A percentile compares a stretch with the other conserved stretches of the same genome.
phyloP scores from a whole-genome alignment of 2,113 vertebrate genomes.

The Egretta garzetta region DNA sequence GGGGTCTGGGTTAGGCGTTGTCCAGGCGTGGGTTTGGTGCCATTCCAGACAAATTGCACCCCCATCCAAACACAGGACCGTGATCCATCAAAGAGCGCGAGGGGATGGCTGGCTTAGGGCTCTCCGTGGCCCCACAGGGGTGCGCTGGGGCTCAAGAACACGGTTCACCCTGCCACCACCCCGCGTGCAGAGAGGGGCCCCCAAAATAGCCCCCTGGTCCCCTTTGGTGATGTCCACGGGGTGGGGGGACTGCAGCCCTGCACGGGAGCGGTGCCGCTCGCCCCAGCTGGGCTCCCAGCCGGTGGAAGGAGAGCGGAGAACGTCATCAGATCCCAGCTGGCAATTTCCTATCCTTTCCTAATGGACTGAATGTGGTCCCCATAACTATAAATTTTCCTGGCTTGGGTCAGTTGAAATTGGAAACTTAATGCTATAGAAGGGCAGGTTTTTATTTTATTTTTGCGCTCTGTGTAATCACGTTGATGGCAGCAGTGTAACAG shows the following conservation, averaged over 20 bases:
- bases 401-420: neutral
- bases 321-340: slow-evolving; percentile 6
- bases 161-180: neutral
- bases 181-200: rapidly evolving
- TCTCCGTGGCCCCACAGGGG: neutral
- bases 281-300: neutral
- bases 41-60: neutral
- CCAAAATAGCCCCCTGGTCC: neutral
- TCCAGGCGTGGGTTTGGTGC: neutral
- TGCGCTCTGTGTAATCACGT: neutral
- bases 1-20: neutral
- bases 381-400: neutral
- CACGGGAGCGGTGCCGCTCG: neutral
- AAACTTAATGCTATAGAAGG: neutral
- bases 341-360: neutral
- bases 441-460: neutral
- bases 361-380: neutral
- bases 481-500: neutral
- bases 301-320: neutral
- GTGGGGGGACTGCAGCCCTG: neutral
- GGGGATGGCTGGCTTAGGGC: neutral
- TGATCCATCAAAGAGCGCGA: rapidly evolving
- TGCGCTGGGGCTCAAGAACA: neutral
- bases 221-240: rapidly evolving
- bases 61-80: neutral